Conservation (phyloP, 2,113 vertebrate species). For the Callorhinus ursinus region DNA sequence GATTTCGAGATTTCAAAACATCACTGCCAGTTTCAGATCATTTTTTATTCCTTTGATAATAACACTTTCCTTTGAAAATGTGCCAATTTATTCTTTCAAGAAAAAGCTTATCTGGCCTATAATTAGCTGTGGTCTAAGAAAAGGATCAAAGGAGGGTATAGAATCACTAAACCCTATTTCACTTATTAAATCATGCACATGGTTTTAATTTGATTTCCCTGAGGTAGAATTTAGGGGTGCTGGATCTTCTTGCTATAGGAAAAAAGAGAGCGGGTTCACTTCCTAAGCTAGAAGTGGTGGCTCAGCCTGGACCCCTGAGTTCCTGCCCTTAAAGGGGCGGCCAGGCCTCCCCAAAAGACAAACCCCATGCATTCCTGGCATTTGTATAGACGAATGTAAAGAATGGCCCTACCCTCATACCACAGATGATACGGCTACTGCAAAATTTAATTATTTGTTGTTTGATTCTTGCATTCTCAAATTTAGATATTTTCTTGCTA, state of each 20-base stretch:
- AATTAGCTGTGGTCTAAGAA: constrained; percentile 76
- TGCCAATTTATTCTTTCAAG: constrained; percentile 80
- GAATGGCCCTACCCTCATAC: background rate
- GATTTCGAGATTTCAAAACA: constrained; percentile 71
- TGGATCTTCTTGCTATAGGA: constrained; percentile 50
- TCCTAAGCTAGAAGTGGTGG: background rate
- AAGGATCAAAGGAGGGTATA: constrained; percentile 77
- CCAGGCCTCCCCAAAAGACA: background rate
- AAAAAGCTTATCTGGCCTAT: constrained; percentile 79
- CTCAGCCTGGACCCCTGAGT: background rate
- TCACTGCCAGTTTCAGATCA: constrained; percentile 78
- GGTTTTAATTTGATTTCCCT: constrained; percentile 77
- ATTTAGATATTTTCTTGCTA: background rate
- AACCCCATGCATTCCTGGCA: background rate
- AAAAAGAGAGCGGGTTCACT: constrained; percentile 38
- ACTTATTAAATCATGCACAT: constrained; percentile 80
- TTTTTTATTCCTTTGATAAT: constrained; percentile 82
- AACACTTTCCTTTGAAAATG: constrained; percentile 82
- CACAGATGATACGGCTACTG: background rate
- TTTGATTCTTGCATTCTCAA: background rate
- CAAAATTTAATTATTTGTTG: background rate
- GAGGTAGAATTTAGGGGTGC: constrained; percentile 65
- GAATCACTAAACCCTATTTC: constrained; percentile 70
- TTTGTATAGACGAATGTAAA: background rate
- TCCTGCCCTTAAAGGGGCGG: background rate